These are phyloP conservation scores for Dryadula phaetusa DNA, from an alignment of 2,888 invertebrate genomes.

Conservation along the genomic window DNA sequence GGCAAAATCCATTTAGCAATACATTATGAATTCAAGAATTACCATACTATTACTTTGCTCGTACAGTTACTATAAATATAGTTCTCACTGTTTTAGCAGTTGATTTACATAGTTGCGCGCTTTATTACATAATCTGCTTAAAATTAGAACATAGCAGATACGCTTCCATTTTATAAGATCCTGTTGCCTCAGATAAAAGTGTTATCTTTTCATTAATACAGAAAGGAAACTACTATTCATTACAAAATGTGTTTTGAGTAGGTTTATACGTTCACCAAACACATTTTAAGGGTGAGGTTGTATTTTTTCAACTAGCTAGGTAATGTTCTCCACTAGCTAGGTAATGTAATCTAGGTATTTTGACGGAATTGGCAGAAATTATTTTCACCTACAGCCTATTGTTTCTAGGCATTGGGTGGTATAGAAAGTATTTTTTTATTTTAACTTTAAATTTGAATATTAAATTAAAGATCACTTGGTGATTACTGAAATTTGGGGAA, in stretches of 20 bases:
- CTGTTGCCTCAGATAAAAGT: not conserved
- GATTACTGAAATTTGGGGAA: too few species aligned
- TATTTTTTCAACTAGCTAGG: too few species aligned
- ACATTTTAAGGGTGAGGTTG: too few species aligned
- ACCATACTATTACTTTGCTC: slow-evolving; percentile 12
- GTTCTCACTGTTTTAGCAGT: slow-evolving; percentile 20
- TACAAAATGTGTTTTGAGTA: not conserved
- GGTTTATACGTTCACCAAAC: too few species aligned
- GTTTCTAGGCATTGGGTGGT: too few species aligned
- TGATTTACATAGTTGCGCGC: slow-evolving; percentile 17
- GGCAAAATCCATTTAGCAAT: not conserved
- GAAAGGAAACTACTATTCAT: not conserved
- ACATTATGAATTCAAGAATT: slow-evolving; percentile 15
- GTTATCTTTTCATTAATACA: slow-evolving; percentile 7
- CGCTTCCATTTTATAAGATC: slow-evolving; percentile 12
- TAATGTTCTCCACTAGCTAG: too few species aligned
- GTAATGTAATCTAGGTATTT: too few species aligned
- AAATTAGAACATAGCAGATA: slow-evolving; percentile 14
- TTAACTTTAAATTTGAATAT: too few species aligned
- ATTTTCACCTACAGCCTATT: too few species aligned
- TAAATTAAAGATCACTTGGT: too few species aligned
- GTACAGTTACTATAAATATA: slow-evolving; percentile 24
- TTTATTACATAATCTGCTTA: slow-evolving; percentile 20
- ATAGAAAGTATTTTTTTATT: too few species aligned
- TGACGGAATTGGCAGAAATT: too few species aligned